phyloP scores from a whole-genome alignment of 2,888 invertebrate species.

The Diarsia dahlii region DNA sequence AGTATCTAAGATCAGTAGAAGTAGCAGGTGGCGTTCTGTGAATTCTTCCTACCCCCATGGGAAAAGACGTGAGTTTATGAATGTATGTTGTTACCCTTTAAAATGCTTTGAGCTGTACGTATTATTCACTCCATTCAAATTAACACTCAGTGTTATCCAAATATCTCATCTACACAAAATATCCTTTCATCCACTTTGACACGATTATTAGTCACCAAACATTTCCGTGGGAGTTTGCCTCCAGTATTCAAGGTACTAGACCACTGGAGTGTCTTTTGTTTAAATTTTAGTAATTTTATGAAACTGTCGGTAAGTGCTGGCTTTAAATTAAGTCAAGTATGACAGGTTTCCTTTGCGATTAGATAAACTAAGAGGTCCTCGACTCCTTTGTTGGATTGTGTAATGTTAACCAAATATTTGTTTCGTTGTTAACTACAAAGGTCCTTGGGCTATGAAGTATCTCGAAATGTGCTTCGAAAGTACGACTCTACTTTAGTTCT shows the following conservation, averaged over 20 bases:
- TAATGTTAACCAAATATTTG: conserved; percentile 31
- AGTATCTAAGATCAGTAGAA: too few relatives aligned
- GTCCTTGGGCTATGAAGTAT: background rate
- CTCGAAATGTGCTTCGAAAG: conserved; percentile 1
- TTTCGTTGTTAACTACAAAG: background rate
- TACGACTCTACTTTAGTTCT: background rate
- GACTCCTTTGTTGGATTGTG: conserved; percentile 29
- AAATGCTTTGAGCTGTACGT: background rate
- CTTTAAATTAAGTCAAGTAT: conserved; percentile 54
- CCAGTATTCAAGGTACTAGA: conserved; percentile 18
- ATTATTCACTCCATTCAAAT: background rate
- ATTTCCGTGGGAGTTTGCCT: conserved; percentile 51
- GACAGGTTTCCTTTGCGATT: conserved; percentile 51
- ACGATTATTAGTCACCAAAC: conserved; percentile 31
- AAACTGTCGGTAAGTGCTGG: conserved; percentile 44
- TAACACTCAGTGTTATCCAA: background rate
- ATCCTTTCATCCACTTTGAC: conserved; percentile 8
- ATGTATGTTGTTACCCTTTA: too few relatives aligned
- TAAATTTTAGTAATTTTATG: conserved; percentile 50
- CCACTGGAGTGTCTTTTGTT: conserved; percentile 56
- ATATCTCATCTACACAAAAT: conserved; percentile 5
- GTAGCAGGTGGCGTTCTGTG: too few relatives aligned
- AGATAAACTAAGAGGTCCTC: conserved; percentile 49
- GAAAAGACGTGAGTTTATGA: too few relatives aligned
- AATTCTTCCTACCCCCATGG: too few relatives aligned